These are phyloP conservation scores for Calliopsis andreniformis DNA, from an alignment of 1,140 invertebrate species.

Conservation along the genomic window DNA sequence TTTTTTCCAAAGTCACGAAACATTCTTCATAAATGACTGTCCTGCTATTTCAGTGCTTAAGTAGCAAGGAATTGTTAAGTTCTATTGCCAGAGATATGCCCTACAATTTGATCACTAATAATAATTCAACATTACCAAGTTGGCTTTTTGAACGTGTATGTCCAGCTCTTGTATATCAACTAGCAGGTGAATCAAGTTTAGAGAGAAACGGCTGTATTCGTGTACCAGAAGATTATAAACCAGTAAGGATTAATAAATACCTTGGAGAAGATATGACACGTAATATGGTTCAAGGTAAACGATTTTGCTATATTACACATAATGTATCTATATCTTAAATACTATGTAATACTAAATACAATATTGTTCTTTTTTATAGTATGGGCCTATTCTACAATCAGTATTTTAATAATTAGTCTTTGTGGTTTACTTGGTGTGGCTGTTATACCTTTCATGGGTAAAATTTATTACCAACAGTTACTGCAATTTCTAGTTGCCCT, in stretches of 20 bases:
- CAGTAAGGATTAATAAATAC: constrained; percentile 53
- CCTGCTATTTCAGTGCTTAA: constrained; percentile 76
- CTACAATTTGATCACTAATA: constrained; percentile 61
- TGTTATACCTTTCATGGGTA: constrained; percentile 94
- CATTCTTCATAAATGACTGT: background rate
- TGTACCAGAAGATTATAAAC: constrained; percentile 73
- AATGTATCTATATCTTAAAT: background rate
- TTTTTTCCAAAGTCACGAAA: background rate
- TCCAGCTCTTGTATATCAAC: constrained; percentile 85
- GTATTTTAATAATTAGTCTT: constrained; percentile 91
- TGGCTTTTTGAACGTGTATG: constrained; percentile 83
- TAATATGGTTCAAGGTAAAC: constrained; percentile 77
- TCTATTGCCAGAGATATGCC: constrained; percentile 69
- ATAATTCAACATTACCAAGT: constrained; percentile 69
- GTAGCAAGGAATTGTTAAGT: constrained; percentile 74
- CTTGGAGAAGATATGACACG: constrained; percentile 46
- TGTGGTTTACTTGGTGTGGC: constrained; percentile 91
- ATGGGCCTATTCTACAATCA: constrained; percentile 91
- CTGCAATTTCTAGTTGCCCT: constrained; percentile 95
- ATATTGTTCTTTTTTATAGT: constrained; percentile 81
- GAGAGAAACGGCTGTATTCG: constrained; percentile 83
- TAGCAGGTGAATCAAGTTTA: constrained; percentile 81
- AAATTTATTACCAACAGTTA: constrained; percentile 93
- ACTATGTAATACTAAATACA: constrained; percentile 14
- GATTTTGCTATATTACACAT: background rate